A percentile compares a stretch with the other conserved stretches of the same genome.
Evolutionary conservation across 2,888 invertebrate genomes (phyloP).

Genomic region (Julus scandinavius): DNA sequence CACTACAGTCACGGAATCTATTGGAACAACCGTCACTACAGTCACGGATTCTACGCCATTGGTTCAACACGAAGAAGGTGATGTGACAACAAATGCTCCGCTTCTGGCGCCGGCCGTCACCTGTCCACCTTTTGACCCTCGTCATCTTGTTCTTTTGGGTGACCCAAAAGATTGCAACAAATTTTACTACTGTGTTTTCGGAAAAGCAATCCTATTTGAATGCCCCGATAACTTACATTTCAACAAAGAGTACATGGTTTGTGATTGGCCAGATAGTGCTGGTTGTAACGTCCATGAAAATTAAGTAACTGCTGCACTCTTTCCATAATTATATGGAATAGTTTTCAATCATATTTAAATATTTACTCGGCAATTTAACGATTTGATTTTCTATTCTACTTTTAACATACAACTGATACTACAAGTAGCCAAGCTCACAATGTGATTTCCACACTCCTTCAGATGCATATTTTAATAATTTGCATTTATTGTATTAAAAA

Average conservation of each 20-base stretch:
- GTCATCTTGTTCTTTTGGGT: not conserved
- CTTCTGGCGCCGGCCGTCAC: not conserved
- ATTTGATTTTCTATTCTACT: no score
- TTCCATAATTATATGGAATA: not conserved
- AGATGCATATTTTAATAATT: not conserved
- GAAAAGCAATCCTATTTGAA: not conserved
- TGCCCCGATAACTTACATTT: not conserved
- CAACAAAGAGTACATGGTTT: not conserved
- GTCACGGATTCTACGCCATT: not conserved
- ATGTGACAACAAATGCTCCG: not conserved
- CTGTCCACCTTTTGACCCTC: not conserved
- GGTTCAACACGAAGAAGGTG: not conserved
- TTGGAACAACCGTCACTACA: not conserved
- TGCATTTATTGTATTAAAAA: no score
- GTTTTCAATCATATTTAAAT: no score
- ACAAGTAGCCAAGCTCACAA: not conserved
- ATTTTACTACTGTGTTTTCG: not conserved
- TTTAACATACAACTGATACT: no score
- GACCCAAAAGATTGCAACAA: not conserved
- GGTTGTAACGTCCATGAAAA: not conserved
- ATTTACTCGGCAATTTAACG: no score
- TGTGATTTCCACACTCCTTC: not conserved
- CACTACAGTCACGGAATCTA: not conserved
- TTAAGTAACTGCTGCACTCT: not conserved
- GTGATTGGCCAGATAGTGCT: not conserved